Conservation (phyloP, 2,888 invertebrate species). For the Galerucella nymphaeae region DNA sequence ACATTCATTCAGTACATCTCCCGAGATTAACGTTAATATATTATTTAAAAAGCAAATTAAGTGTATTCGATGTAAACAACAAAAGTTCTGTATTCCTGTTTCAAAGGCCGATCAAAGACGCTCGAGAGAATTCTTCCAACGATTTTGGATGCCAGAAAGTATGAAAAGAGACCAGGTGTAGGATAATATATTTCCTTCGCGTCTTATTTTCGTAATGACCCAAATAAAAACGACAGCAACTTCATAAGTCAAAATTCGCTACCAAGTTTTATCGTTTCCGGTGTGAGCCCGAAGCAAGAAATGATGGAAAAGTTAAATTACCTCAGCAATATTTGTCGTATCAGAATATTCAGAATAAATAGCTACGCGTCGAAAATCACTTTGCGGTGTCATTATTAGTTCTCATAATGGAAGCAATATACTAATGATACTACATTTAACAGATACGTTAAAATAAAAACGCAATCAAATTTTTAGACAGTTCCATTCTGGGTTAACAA, state of each 20-base stretch:
- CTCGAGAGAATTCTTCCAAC: neutral
- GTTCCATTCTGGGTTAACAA: no score
- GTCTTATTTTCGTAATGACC: conserved; percentile 31
- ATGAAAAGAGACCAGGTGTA: conserved; percentile 20
- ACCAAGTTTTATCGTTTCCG: conserved; percentile 36
- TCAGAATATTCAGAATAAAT: neutral
- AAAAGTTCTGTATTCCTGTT: conserved; percentile 1
- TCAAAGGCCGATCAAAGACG: neutral
- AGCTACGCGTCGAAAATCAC: neutral
- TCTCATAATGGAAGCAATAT: no score
- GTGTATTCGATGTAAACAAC: neutral
- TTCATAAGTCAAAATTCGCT: conserved; percentile 37
- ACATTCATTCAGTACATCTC: neutral
- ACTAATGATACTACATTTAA: no score
- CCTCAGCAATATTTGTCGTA: conserved; percentile 34
- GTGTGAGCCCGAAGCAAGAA: conserved; percentile 26
- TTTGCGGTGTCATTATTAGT: no score
- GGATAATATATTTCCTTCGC: conserved; percentile 21
- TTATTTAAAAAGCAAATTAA: no score
- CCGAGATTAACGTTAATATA: neutral
- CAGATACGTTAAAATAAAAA: no score
- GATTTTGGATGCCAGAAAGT: conserved; percentile 2
- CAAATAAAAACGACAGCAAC: conserved; percentile 30
- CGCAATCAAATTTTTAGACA: no score
- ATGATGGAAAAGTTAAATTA: conserved; percentile 45